Base-by-base conservation (phyloP, 2,113 vertebrate genomes). In the Suricata suricatta region DNA sequence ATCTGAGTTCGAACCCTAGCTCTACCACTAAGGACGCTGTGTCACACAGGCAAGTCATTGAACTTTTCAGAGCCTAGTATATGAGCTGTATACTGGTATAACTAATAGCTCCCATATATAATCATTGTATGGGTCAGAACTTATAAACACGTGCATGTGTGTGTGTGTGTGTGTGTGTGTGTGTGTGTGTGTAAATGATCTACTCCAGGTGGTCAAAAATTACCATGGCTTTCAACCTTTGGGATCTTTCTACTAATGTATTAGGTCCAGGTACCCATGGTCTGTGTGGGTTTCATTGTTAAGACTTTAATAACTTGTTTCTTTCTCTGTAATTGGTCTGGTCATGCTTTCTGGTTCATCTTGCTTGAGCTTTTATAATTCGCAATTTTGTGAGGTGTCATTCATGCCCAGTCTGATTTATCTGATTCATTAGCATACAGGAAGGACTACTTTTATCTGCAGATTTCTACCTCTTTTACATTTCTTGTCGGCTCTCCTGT, bases 381-480 rank as follows among this genome's bases (percentile, higher is more conserved):
- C 90, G 7, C 84, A 92, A 90, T 94, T 96, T 95, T 96, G 12
- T 4, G 68, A 33, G 38, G 19, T 60, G 19, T 57, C 38, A 77
- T 80, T 95, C 76, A 92, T 83, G 87, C n/a, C 77, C 21, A 74
- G 60, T 90, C 47, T 88, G 68, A 93, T 54, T 88, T 74, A 87
- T 91, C 87, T 69, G 69, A 94, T 95, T 85, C 90, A 92, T 96
- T 74, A 92, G 23, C 38, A 64, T 27, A 66, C 12, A 95, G 17
- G 60, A 8, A 74, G 76, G 92, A 63, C 35, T 85, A 92, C 12
- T 47, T 10, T 92, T 79, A 44, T 94, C 74, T 79, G 60, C n/a
- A 91, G 63, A 88, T 90, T 93, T 88, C 80, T 95, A 68, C 89
- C 74, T 83, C 68, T 84, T 96, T 86, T 79, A 74, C 17, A 90